Conservation (phyloP, 2,888 invertebrate species). For the Drosophila buzzatii region DNA sequence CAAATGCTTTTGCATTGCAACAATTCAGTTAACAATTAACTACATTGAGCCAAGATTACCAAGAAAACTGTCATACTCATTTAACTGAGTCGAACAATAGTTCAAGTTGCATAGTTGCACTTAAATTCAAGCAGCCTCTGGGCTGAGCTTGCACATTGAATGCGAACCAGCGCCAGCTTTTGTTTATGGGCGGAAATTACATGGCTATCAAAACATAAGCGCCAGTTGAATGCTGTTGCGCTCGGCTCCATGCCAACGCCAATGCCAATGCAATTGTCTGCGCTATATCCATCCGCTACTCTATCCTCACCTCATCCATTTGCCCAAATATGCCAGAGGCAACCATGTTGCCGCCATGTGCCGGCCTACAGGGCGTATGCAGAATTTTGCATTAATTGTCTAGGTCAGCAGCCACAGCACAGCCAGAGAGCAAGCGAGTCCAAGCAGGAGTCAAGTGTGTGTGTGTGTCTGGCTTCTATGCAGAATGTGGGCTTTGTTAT, state of each 20-base stretch:
- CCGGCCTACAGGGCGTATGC: slow-evolving; percentile 31
- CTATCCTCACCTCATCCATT: neutral
- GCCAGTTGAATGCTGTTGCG: slow-evolving; percentile 59
- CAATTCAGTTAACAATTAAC: slow-evolving; percentile 4
- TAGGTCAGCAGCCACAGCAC: slow-evolving; percentile 22
- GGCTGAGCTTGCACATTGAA: slow-evolving; percentile 19
- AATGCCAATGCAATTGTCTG: slow-evolving; percentile 60
- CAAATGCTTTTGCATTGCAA: neutral
- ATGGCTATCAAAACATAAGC: slow-evolving; percentile 76
- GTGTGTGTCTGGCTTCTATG: slow-evolving; percentile 7
- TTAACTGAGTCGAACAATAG: slow-evolving; percentile 12
- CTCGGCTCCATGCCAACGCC: slow-evolving; percentile 13
- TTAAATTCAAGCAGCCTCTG: slow-evolving; percentile 20
- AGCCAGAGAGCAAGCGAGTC: neutral
- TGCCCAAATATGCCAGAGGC: slow-evolving; percentile 10
- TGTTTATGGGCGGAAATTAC: slow-evolving; percentile 77
- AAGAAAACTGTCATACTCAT: slow-evolving; percentile 26
- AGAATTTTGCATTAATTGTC: slow-evolving; percentile 66
- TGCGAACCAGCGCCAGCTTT: slow-evolving; percentile 24
- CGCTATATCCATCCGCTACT: neutral
- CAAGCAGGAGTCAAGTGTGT: slow-evolving; percentile 16
- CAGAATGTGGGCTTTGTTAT: neutral
- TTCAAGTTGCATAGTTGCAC: slow-evolving; percentile 19
- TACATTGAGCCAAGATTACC: neutral
- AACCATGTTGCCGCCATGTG: slow-evolving; percentile 10